Base-by-base conservation (phyloP, 2,888 invertebrate genomes). In the Polyommatus icarus region DNA sequence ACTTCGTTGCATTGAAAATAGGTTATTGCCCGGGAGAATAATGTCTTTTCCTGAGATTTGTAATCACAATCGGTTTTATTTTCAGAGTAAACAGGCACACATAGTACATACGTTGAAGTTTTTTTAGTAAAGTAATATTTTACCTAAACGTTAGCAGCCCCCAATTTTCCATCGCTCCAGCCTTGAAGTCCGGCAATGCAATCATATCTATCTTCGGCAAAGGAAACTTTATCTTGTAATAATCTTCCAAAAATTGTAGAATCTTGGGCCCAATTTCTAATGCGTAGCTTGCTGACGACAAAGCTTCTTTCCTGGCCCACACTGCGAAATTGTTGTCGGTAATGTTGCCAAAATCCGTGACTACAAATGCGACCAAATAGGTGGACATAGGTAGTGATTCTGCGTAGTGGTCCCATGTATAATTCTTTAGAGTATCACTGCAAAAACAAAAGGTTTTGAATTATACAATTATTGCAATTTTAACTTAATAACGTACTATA, bases 121-220 rank as follows among this genome's bases (percentile, higher is more conserved):
- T 36, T 36, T 36, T 36, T 36, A 6, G 5, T 7, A 36, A 7
- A 36, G 18, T 50, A 20, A 76, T 78, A 82, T 84, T 75, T 83
- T 84, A 96, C 96, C 96, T 95, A 88, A 96, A 97, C 0, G 97
- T 97, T 12, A 97, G 95, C 29, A 97, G 87, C 0, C 97, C 97
- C 97, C 97, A 97, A 86, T 97, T 97, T 87, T 97, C 98, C 98
- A 98, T 98, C 0, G 98, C 98, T 0, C 97, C 98, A 3, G 97
- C 97, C 77, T 96, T 95, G 86, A 98, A 98, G 88, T 98, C 98
- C 0, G 98, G 98, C 79, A 99, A 91, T 0, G 98, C 98, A n/a
- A 98, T 96, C 97, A 98, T 97, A 86, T 99, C 98, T 80, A 97
- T 96, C 90, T 98, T 98, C 0, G 96, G 96, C 77, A 98, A 85